phyloP scores from a whole-genome alignment of 2,113 vertebrate species.

The Platysteira castanea region DNA sequence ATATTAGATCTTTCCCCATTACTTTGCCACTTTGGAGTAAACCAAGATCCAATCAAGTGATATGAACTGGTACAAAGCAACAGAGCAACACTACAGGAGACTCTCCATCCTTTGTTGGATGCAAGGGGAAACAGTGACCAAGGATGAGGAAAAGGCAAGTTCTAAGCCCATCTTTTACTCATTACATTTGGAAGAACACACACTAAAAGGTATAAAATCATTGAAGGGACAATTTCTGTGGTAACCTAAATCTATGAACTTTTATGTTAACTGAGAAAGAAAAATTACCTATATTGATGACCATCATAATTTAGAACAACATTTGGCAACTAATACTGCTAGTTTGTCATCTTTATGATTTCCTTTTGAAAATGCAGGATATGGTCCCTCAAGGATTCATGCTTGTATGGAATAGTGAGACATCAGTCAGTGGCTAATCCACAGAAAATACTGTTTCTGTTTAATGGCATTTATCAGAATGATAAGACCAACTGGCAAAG shows the following conservation, averaged over 20 bases:
- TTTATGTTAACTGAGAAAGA: neutral
- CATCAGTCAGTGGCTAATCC: neutral
- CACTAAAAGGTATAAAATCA: neutral
- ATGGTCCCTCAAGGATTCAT: neutral
- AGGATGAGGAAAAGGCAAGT: neutral
- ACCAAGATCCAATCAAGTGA: neutral
- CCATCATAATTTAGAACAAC: neutral
- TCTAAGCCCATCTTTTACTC: neutral
- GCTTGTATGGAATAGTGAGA: neutral
- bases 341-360: neutral
- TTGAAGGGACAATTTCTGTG: neutral
- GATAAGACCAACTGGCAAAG: neutral
- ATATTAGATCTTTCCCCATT: neutral
- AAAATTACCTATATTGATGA: neutral
- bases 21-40: neutral
- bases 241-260: neutral
- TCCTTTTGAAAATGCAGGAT: neutral
- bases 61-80: neutral
- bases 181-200: neutral
- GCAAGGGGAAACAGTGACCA: neutral
- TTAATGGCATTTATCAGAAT: neutral
- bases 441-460: neutral
- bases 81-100: neutral
- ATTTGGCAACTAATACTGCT: neutral
- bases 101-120: neutral